These are phyloP conservation scores for Synanthedon vespiformis DNA, from an alignment of 2,888 invertebrate species.

Conservation along the genomic window DNA sequence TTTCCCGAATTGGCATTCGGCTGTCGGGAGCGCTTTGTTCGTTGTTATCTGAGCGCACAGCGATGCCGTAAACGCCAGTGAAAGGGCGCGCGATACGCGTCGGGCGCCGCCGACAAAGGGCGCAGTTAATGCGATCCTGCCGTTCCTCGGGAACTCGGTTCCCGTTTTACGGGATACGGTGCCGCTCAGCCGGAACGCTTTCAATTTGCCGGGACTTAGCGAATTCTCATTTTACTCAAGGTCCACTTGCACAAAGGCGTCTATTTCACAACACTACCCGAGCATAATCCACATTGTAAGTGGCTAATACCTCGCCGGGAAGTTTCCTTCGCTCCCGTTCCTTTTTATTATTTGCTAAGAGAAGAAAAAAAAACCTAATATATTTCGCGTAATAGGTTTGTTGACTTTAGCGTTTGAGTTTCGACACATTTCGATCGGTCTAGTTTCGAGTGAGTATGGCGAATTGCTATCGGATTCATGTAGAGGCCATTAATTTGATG, in stretches of 20 bases:
- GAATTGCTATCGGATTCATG: slow-evolving; percentile 29
- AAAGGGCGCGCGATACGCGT: slow-evolving; percentile 25
- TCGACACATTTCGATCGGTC: slow-evolving; percentile 3
- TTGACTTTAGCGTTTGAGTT: slow-evolving; percentile 9
- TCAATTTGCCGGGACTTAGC: slow-evolving; percentile 44
- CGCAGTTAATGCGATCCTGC: slow-evolving; percentile 31
- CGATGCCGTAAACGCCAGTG: slow-evolving; percentile 34
- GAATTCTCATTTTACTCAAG: slow-evolving; percentile 31
- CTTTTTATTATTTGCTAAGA: slow-evolving; percentile 3
- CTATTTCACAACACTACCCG: slow-evolving; percentile 32
- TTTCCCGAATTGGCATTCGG: slow-evolving; percentile 35
- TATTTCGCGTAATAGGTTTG: slow-evolving; percentile 15
- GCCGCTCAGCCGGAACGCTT: slow-evolving; percentile 35
- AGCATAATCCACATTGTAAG: slow-evolving; percentile 24
- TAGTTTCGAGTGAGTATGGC: slow-evolving; percentile 17
- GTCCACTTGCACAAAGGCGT: slow-evolving; percentile 34
- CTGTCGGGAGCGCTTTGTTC: slow-evolving; percentile 34
- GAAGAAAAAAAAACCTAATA: slow-evolving; percentile 8
- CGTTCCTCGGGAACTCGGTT: slow-evolving; percentile 8
- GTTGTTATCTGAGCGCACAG: slow-evolving; percentile 43
- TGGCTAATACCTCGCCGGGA: slow-evolving; percentile 16
- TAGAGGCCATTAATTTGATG: slow-evolving; percentile 29
- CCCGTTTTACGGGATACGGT: slow-evolving; percentile 20
- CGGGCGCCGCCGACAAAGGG: slow-evolving; percentile 29
- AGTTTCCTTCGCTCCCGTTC: slow-evolving; percentile 1